Evolutionary conservation across 1,140 invertebrate genomes (phyloP).

Genomic region (Heliconius hermathena): DNA sequence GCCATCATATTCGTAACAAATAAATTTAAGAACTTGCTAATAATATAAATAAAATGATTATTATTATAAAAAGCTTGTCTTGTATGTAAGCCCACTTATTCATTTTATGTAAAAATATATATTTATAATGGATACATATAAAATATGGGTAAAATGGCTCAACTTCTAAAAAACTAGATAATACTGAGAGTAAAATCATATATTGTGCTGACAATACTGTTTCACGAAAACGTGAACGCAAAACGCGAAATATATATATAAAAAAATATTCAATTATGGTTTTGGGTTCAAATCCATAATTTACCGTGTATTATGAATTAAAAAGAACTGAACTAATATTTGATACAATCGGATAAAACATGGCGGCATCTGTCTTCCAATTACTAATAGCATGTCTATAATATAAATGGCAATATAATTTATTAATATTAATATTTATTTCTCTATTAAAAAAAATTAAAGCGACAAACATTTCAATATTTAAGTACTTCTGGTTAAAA

Average conservation of each 20-base stretch:
- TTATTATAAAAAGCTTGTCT: neutral
- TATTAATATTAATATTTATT: neutral
- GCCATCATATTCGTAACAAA: too few species aligned
- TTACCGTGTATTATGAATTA: neutral
- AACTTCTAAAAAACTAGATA: constrained; percentile 68
- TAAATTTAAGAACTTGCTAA: too few species aligned
- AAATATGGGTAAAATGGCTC: constrained; percentile 62
- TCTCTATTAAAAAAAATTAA: neutral
- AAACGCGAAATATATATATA: constrained; percentile 38
- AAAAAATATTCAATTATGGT: constrained; percentile 38
- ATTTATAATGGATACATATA: neutral
- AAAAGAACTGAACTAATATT: neutral
- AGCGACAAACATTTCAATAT: neutral
- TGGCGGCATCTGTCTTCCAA: neutral
- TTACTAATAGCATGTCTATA: neutral
- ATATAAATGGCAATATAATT: neutral
- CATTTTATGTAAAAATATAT: neutral
- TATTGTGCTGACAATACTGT: constrained; percentile 44
- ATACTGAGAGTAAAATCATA: constrained; percentile 63
- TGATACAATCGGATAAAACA: neutral
- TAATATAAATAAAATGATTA: too few species aligned
- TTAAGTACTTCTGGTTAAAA: neutral
- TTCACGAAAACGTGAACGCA: constrained; percentile 38
- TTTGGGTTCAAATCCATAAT: constrained; percentile 34
- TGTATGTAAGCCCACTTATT: neutral